Conservation (phyloP, 1,140 invertebrate genomes). For the Drosophila navojoa region DNA sequence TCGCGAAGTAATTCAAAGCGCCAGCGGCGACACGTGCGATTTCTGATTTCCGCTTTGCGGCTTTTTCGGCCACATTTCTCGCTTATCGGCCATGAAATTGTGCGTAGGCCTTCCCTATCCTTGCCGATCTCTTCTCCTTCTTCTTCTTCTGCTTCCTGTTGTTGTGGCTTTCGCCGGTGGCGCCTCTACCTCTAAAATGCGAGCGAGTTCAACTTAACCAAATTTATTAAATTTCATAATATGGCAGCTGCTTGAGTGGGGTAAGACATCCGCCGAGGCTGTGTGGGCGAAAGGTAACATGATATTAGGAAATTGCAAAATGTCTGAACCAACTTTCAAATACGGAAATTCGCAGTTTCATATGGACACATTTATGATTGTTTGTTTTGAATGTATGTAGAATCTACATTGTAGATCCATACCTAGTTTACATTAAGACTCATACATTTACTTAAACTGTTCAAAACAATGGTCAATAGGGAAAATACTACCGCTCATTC, state of each 20-base stretch:
- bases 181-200: constrained; percentile 60
- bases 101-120: constrained; percentile 26
- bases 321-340: no score
- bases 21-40: constrained; percentile 56
- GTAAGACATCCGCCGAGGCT: constrained; percentile 10
- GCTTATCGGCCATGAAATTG: constrained; percentile 63
- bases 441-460: no score
- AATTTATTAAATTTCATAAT: constrained; percentile 61
- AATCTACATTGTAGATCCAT: no score
- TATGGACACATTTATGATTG: no score
- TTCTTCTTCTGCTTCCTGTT: constrained; percentile 4
- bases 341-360: no score
- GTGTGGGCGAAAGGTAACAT: background rate
- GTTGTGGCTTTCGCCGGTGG: constrained; percentile 34
- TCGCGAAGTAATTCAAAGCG: constrained; percentile 66
- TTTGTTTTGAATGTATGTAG: no score
- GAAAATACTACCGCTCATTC: no score
- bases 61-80: constrained; percentile 35
- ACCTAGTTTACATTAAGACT: no score
- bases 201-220: constrained; percentile 27
- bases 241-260: constrained; percentile 27
- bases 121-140: background rate
- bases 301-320: constrained; percentile 5
- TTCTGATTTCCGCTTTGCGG: constrained; percentile 50
- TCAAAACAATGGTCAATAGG: no score